Conservation (phyloP, 2,113 vertebrate genomes). For the Rhinolophus ferrumequinum region DNA sequence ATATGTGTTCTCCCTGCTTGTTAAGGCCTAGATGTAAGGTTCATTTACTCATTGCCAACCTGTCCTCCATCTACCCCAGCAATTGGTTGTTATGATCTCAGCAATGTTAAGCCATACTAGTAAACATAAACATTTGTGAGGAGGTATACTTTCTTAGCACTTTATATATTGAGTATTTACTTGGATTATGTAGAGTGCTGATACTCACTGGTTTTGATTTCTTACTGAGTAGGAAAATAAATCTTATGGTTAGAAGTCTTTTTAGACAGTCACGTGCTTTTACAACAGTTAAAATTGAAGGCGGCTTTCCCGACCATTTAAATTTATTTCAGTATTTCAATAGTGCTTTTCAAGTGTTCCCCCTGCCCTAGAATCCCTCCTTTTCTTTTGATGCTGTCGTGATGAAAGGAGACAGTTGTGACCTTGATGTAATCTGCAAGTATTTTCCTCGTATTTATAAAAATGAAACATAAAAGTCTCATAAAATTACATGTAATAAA, state of each 20-base stretch:
- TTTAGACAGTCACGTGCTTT: not conserved
- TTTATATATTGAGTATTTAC: not conserved
- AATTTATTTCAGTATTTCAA: not conserved
- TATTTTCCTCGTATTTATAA: not conserved
- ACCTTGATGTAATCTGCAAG: not conserved
- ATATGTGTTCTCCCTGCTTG: fast-evolving
- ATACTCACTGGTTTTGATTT: not conserved
- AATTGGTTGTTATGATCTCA: not conserved
- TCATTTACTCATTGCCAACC: fast-evolving
- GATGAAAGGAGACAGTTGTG: not conserved
- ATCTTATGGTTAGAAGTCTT: not conserved
- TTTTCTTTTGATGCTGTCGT: not conserved
- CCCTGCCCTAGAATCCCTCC: not conserved
- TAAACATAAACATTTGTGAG: not conserved
- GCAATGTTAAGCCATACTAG: not conserved
- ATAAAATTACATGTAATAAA: not conserved
- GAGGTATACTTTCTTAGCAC: not conserved
- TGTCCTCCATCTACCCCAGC: not conserved
- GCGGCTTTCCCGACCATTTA: not conserved
- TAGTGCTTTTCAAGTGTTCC: not conserved
- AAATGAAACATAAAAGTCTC: not conserved
- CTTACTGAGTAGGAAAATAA: not conserved
- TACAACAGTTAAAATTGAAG: not conserved
- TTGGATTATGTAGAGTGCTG: not conserved
- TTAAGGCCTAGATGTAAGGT: not conserved